Conservation (phyloP, 2,888 invertebrate genomes). For the Apoderus coryli region DNA sequence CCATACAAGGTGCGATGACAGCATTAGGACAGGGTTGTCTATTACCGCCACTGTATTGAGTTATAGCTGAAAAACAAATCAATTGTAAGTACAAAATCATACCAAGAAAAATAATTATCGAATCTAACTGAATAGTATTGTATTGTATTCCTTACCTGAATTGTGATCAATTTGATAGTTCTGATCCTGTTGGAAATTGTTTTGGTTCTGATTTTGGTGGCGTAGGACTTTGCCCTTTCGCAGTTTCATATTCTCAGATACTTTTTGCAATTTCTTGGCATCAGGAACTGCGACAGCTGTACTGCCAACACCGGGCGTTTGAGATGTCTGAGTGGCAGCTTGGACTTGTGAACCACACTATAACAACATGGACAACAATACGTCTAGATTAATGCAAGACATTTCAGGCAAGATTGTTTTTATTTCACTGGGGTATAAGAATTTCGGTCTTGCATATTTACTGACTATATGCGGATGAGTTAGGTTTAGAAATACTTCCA, state of each 20-base stretch:
- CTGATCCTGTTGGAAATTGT: slow-evolving; percentile 32
- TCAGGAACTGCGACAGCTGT: no score
- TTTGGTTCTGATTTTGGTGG: slow-evolving; percentile 30
- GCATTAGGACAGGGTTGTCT: slow-evolving; percentile 17
- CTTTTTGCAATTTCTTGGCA: slow-evolving; percentile 25
- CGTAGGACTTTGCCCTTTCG: slow-evolving; percentile 31
- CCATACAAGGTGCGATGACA: slow-evolving; percentile 45
- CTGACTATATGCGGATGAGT: no score
- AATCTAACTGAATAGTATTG: no score
- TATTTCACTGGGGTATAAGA: no score
- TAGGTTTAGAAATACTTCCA: no score
- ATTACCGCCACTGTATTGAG: slow-evolving; percentile 24
- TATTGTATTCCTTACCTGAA: slow-evolving; percentile 35
- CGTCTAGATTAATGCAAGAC: no score
- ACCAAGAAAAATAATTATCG: no score
- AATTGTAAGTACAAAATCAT: slow-evolving; percentile 10
- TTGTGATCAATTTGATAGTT: slow-evolving; percentile 38
- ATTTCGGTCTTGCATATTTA: no score
- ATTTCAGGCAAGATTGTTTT: no score
- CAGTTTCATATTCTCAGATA: slow-evolving; percentile 27
- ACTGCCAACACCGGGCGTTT: slow-evolving; percentile 21
- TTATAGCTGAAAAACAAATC: no score
- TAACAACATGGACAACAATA: no score
- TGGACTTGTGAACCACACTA: slow-evolving; percentile 38
- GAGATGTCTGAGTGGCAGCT: slow-evolving; percentile 48